These are phyloP conservation scores for Yoshiicerus persimilis DNA, from an alignment of 1,140 invertebrate species.

Conservation along the genomic window DNA sequence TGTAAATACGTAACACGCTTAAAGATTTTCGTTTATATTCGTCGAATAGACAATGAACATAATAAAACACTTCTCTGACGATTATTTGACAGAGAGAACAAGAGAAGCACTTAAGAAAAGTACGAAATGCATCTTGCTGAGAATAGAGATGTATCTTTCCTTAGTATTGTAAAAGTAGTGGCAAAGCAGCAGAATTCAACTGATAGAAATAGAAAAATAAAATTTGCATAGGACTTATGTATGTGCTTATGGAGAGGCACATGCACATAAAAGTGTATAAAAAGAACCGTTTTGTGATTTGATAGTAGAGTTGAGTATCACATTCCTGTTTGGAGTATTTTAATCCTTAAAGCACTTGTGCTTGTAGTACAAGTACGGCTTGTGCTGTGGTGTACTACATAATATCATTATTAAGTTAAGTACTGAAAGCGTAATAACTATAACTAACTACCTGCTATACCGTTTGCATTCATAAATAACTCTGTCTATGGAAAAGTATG, in stretches of 20 bases:
- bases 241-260: not conserved
- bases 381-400: not conserved
- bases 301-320: not conserved
- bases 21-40: too few relatives aligned
- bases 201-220: not conserved
- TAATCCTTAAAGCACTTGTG: not conserved
- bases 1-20: too few relatives aligned
- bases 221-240: not conserved
- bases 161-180: not conserved
- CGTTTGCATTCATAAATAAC: not conserved
- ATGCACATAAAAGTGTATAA: not conserved
- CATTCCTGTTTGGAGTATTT: not conserved
- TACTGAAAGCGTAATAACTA: not conserved
- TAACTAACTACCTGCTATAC: not conserved
- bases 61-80: not conserved
- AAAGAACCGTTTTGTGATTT: conserved; percentile 20
- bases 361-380: not conserved
- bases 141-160: too few relatives aligned
- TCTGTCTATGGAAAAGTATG: not conserved
- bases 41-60: not conserved
- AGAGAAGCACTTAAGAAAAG: too few relatives aligned
- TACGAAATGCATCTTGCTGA: too few relatives aligned
- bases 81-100: not conserved
- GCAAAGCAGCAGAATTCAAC: not conserved
- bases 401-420: not conserved